Evolutionary conservation across 2,888 invertebrate species (phyloP), one percentile per base, ranked within the genome.

Genomic region (Sylvicola fuscatus): DNA sequence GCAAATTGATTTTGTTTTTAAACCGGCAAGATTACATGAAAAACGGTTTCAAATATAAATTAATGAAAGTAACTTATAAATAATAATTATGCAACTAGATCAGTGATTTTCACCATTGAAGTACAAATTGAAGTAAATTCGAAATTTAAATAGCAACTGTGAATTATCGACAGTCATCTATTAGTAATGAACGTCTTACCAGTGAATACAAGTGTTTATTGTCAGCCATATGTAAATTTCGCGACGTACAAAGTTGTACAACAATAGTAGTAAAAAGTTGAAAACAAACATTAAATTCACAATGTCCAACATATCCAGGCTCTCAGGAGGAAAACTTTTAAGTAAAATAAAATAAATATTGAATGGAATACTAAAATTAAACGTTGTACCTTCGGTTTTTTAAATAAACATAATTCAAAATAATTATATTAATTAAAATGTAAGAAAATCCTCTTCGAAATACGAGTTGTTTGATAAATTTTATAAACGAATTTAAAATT

Each of bases 81-180:
- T 14, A 39, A 37, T 53, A 21, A 21, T 21, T 21, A 21, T 21
- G 4, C 21, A 21, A 21, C 21, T 21, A 21, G 52, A 54, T 57
- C 58, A 58, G 58, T 58, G 58, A 58, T 21, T 21, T 56, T 53
- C 56, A 58, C 58, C 58, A 54, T 55, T 52, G 50, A 54, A 58
- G 58, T 58, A 58, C 57, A 58, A 58, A 58, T 41, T 43, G 38
- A 37, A 38, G 40, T 41, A 38, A 42, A 43, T 44, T 44, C 44
- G 45, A 47, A 21, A 21, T 21, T 21, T 21, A 21, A 21, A 21
- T 21, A 21, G 21, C 49, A 51, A 49, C 46, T 51, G 49, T 47
- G 48, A 50, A 48, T 50, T 3, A 16, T 21, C 8, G 8, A 21
- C 21, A 21, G 4, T 21, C 8, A 21, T 21, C 8, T 21, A 8